A percentile compares a stretch with the other conserved stretches of the same genome.
phyloP scores from a whole-genome alignment of 2,113 vertebrate genomes.

The Ammodytes marinus region DNA sequence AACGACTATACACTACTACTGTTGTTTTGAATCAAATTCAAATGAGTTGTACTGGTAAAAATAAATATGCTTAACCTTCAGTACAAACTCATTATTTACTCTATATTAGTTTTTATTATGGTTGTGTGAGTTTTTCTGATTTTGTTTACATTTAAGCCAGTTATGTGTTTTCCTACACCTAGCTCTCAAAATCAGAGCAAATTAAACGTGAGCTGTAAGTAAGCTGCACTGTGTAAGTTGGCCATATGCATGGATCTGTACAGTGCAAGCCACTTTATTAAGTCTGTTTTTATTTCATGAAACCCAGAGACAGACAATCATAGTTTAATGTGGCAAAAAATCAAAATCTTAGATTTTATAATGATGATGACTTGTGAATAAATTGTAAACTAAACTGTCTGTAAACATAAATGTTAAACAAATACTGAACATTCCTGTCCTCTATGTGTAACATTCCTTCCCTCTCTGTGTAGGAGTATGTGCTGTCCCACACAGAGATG shows the following conservation, averaged over 20 bases:
- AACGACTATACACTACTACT: constrained; percentile 18
- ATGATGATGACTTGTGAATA: no score
- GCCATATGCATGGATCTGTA: neutral
- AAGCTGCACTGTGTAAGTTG: neutral
- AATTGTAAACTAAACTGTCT: no score
- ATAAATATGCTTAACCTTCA: neutral
- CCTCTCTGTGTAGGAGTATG: constrained; percentile 88
- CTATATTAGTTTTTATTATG: neutral
- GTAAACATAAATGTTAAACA: neutral
- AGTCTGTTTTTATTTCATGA: neutral
- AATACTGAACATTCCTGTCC: no score
- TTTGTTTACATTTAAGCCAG: neutral
- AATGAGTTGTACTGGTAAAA: neutral
- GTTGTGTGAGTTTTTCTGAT: neutral
- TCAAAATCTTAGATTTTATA: no score
- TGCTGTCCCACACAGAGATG: constrained; percentile 94
- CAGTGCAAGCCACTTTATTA: neutral
- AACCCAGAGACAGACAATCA: neutral
- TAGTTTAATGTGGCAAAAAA: neutral
- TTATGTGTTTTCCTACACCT: neutral
- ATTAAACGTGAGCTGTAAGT: neutral
- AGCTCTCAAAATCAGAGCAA: neutral
- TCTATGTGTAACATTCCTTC: constrained; percentile 12
- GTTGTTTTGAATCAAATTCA: neutral
- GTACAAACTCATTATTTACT: neutral